phyloP scores from a whole-genome alignment of 2,888 invertebrate species.

The Junonia oenone region DNA sequence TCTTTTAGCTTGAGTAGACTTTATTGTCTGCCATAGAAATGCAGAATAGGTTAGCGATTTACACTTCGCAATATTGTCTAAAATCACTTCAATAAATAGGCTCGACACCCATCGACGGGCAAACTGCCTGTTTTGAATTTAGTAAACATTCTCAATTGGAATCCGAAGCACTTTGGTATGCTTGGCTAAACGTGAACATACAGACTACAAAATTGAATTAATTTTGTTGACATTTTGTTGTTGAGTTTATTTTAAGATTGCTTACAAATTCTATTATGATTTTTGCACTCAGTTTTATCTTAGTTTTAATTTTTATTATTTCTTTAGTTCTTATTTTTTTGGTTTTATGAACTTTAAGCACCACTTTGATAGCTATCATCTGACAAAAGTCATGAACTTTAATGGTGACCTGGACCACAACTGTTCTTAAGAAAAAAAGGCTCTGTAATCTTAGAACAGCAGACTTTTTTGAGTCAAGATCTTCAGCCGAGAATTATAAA shows the following conservation, averaged over 20 bases:
- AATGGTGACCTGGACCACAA: no score
- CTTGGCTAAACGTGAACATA: conserved; percentile 48
- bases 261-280: no score
- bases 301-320: no score
- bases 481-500: background rate
- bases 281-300: no score
- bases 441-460: no score
- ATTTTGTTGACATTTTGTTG: background rate
- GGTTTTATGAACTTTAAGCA: no score
- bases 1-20: background rate
- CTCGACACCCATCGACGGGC: conserved; percentile 54
- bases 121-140: conserved; percentile 75
- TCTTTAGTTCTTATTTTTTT: no score
- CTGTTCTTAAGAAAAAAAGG: no score
- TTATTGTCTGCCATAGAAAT: background rate
- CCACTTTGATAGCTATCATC: no score
- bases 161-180: conserved; percentile 68
- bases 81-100: conserved; percentile 65
- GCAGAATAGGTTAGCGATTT: conserved; percentile 15
- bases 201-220: conserved; percentile 19
- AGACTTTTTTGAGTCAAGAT: background rate
- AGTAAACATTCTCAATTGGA: conserved; percentile 64
- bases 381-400: no score
- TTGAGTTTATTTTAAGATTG: no score
- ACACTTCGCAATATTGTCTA: conserved; percentile 39